Conservation (phyloP, 2,797 vertebrate species). For the Champsocephalus gunnari region DNA sequence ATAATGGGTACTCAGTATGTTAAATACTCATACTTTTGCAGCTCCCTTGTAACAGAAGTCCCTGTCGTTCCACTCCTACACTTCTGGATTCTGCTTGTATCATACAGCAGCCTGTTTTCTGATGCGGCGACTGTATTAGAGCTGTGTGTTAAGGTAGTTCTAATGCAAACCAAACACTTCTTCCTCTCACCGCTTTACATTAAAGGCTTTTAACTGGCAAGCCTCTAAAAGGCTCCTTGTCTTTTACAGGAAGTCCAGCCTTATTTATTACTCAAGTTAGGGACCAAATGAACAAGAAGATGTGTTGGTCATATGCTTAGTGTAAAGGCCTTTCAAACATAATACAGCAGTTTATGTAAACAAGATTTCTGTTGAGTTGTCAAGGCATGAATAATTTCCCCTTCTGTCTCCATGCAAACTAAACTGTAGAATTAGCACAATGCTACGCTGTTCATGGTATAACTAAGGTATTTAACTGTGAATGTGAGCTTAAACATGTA, state of each 20-base stretch:
- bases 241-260: not conserved
- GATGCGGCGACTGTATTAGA: not conserved
- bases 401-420: not conserved
- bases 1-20: not conserved
- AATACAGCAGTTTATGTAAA: not conserved
- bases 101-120: conserved; percentile 2
- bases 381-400: not conserved
- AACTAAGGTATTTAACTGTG: not conserved
- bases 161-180: conserved; percentile 4
- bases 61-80: not conserved
- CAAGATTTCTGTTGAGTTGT: not conserved
- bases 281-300: not conserved
- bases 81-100: not conserved
- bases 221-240: not conserved
- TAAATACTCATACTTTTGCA: not conserved
- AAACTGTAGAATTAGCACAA: not conserved
- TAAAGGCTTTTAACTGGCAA: conserved; percentile 1
- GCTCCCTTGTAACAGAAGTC: not conserved
- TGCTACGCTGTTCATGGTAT: not conserved
- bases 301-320: not conserved
- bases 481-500: not conserved
- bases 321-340: conserved; percentile 1
- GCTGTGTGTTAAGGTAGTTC: not conserved
- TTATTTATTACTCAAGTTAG: not conserved
- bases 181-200: conserved; percentile 6